These are phyloP conservation scores for Micrastur ruficollis DNA, from an alignment of 2,797 vertebrate species.

Conservation along the genomic window DNA sequence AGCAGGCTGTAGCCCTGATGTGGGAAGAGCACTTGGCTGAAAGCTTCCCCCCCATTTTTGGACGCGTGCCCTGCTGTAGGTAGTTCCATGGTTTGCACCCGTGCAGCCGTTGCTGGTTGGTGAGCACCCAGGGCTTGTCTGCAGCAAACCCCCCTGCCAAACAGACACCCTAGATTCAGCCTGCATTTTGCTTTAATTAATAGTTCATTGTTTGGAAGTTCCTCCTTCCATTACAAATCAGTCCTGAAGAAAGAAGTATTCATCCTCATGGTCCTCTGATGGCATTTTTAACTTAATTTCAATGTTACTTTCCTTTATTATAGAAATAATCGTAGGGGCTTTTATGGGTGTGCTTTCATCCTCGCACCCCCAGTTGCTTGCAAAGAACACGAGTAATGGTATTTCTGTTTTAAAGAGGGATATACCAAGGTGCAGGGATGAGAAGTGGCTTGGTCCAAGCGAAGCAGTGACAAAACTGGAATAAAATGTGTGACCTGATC, in stretches of 20 bases:
- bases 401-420: background rate
- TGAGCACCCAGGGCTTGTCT: background rate
- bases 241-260: background rate
- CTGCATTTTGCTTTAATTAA: background rate
- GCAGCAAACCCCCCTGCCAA: background rate
- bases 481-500: background rate
- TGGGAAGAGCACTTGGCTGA: accelerated
- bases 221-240: background rate
- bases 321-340: background rate
- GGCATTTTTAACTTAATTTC: background rate
- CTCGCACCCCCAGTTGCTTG: background rate
- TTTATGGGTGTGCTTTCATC: background rate
- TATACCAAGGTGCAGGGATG: background rate
- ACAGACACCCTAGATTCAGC: background rate
- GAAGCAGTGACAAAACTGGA: background rate
- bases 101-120: background rate
- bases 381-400: background rate
- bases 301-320: background rate
- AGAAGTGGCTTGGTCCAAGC: background rate
- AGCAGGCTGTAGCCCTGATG: no score
- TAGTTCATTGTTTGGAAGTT: background rate
- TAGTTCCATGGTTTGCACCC: no score
- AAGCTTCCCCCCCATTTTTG: accelerated
- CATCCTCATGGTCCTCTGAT: background rate
- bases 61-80: background rate